A percentile compares a stretch with the other conserved stretches of the same genome.
Evolutionary conservation across 2,797 vertebrate species (phyloP).

Genomic region (Sebastes itinus): DNA sequence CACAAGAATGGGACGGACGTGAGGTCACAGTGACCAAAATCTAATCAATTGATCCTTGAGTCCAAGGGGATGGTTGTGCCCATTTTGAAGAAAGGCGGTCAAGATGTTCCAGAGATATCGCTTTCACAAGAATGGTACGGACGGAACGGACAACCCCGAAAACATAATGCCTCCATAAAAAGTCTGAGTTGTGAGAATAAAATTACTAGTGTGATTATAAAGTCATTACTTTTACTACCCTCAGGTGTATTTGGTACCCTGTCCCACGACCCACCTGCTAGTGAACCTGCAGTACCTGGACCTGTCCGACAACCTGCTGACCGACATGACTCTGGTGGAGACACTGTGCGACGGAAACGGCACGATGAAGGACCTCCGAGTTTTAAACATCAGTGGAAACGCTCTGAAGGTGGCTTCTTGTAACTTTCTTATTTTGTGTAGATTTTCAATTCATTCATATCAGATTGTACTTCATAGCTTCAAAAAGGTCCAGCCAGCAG

Average conservation of each 20-base stretch:
- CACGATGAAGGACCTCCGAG: conserved; percentile 42
- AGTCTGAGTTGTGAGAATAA: not conserved
- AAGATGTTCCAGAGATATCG: too few species aligned
- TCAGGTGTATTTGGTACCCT: conserved; percentile 66
- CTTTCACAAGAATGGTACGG: too few species aligned
- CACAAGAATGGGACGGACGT: too few species aligned
- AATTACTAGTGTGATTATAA: not conserved
- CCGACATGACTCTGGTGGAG: conserved; percentile 56
- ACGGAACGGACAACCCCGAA: too few species aligned
- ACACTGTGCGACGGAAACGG: conserved; percentile 12
- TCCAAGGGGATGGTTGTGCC: too few species aligned
- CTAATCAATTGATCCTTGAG: too few species aligned
- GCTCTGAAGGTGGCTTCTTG: conserved; percentile 53
- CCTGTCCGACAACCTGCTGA: conserved; percentile 69
- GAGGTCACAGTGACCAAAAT: too few species aligned
- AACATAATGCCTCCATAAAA: too few species aligned
- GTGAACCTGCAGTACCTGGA: conserved; percentile 64
- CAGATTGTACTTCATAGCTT: too few species aligned
- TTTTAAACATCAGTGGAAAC: conserved; percentile 69
- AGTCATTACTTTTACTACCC: not conserved
- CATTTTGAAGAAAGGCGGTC: too few species aligned
- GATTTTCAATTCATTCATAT: not conserved
- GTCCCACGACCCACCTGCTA: conserved; percentile 8
- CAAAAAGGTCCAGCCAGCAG: not conserved
- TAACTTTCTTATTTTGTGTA: not conserved